Base-by-base conservation (phyloP, 2,797 vertebrate species). In the Cyprinodon diabolis region DNA sequence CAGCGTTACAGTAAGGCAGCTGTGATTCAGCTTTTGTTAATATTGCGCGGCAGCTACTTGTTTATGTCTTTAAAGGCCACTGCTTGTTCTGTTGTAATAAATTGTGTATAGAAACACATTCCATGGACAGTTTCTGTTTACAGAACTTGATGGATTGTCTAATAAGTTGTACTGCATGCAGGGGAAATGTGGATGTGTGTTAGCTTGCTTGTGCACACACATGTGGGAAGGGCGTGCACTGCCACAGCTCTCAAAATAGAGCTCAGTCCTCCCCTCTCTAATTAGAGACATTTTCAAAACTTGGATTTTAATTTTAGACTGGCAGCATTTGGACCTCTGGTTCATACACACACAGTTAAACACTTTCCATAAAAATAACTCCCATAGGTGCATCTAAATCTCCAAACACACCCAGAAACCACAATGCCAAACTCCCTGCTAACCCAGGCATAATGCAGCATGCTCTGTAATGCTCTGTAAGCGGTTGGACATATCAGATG, bases 221-320 rank as follows among this genome's bases (percentile, higher is more conserved):
- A 91, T 90, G 90, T 86, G 91, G 90, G 84, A 91, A 92, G 95
- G 94, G 95, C 86, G 93, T 94, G 94, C 88, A 89, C 87, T 80
- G 92, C 94, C 93, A 71, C 94, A 93, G 90, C 77, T 92, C 91
- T 90, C 86, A 92, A 95, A 95, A 96, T 94, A 94, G 94, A 84
- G 82, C 81, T 85, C 79, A 83, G 81, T 93, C 90, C 92, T 93
- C 89, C 93, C 86, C 90, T 93, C 92, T 93, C 92, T 95, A 95
- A 96, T 95, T 96, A 95, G 91, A 95, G 94, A 92, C 90, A 91
- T 95, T 95, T 94, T 88, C 92, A 94, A 95, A 95, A 95, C 91
- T 92, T 88, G 84, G 80, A 93, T 94, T 95, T 95, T 93, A 95
- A 95, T 96, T 96, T 96, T 95, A 95, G 94, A 92, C 92, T 86